Percentiles rank a stretch among this genome's conserved stretches.
These are phyloP conservation scores for Achroia grisella DNA, from an alignment of 1,140 invertebrate genomes.

Conservation along the genomic window DNA sequence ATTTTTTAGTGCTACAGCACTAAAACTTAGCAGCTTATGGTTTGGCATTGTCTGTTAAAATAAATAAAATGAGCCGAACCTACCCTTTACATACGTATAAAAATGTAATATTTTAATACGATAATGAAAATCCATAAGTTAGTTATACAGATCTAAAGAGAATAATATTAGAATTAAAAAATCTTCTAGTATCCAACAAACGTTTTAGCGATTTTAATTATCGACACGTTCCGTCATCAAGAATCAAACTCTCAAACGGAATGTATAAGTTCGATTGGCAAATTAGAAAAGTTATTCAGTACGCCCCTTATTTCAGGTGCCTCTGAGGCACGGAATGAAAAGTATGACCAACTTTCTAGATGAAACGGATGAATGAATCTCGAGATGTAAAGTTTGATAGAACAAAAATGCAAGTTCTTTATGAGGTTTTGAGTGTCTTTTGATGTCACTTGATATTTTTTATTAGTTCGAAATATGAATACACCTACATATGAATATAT, in stretches of 20 bases:
- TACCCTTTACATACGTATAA: no score
- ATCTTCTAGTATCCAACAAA: constrained; percentile 1
- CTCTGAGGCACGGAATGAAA: constrained; percentile 12
- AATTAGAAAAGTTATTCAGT: constrained; percentile 25
- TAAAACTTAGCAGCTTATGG: no score
- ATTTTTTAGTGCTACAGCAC: no score
- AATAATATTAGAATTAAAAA: neutral
- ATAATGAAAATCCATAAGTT: no score
- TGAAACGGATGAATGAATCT: constrained; percentile 12
- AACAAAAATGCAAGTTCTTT: constrained; percentile 4
- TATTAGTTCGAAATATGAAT: no score
- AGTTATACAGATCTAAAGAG: neutral
- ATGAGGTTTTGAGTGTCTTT: neutral
- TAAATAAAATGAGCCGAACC: no score
- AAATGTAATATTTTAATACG: no score
- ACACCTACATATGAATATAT: no score
- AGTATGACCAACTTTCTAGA: constrained; percentile 24
- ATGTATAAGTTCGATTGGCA: constrained; percentile 27
- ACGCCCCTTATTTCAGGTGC: constrained; percentile 16
- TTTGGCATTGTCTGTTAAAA: no score
- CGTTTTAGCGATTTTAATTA: constrained; percentile 14
- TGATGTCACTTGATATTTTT: neutral
- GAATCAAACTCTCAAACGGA: constrained; percentile 8
- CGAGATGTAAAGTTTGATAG: constrained; percentile 14
- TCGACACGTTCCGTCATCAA: constrained; percentile 4